phyloP scores from a whole-genome alignment of 2,888 invertebrate genomes.

The Himalopsyche anomala region DNA sequence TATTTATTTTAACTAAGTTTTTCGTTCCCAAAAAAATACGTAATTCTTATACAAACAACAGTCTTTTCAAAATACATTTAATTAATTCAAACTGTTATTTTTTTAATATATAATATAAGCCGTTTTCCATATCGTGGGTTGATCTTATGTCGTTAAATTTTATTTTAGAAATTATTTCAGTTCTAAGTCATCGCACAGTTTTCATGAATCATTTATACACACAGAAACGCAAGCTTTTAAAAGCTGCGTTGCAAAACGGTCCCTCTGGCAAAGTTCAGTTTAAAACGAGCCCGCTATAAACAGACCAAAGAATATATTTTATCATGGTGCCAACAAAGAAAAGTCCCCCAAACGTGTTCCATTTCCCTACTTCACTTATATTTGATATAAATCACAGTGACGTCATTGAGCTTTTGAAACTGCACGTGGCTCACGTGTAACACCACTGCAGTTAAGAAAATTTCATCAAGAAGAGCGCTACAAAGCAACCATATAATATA shows the following conservation, averaged over 20 bases:
- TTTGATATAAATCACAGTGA: slow-evolving; percentile 58
- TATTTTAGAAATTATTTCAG: no score
- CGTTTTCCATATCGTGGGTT: no score
- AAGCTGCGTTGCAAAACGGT: slow-evolving; percentile 19
- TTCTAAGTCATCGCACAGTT: background rate
- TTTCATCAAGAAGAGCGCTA: background rate
- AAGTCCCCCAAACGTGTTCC: slow-evolving; percentile 55
- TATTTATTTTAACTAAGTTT: no score
- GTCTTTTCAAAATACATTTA: no score
- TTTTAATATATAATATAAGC: no score
- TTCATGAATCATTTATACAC: background rate
- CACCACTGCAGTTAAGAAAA: background rate
- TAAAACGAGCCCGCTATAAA: slow-evolving; percentile 31
- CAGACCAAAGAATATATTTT: slow-evolving; percentile 27
- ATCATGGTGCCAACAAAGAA: slow-evolving; percentile 49
- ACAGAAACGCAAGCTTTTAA: slow-evolving; percentile 29
- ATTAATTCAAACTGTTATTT: no score
- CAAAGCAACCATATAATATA: no score
- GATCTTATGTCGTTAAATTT: no score
- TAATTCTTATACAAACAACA: no score
- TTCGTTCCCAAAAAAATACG: no score
- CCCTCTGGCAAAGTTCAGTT: slow-evolving; percentile 27
- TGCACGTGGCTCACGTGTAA: slow-evolving; percentile 52
- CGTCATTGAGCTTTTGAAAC: slow-evolving; percentile 52
- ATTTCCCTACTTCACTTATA: slow-evolving; percentile 64